Base-by-base conservation (phyloP, 2,797 vertebrate genomes). In the Rhodeus uyekii region DNA sequence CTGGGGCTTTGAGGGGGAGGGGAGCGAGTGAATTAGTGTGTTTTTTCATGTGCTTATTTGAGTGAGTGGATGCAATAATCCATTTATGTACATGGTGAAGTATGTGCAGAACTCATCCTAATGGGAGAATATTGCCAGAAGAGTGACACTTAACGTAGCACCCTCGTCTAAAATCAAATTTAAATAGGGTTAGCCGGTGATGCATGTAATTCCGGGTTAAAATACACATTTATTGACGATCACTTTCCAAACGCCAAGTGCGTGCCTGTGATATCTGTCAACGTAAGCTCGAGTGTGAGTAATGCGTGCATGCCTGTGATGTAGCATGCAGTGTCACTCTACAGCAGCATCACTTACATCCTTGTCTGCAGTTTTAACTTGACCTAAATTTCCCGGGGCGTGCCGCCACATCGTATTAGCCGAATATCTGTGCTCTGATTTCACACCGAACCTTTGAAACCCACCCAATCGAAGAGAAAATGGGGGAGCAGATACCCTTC, bases 301-400 rank as follows among this genome's bases (percentile, higher is more conserved):
- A 74, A 38, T 39, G 8, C 19, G 38, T 79, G 53, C 24, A 27
- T 14, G 58, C n/a, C 9, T 53, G 58, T 32, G 44, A 65, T 65
- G 46, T 18, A 64, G 64, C 71, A 53, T 65, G 60, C 60, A 74
- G 44, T 74, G 71, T 63, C 79, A 74, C 44, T 81, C 60, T 65
- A 46, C 36, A 22, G 48, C 87, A 81, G 88, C 86, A 73, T 85
- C 85, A 91, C 86, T 42, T 8, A 89, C 60, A 92, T 82, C 83
- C 86, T 78, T 84, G 91, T 87, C 84, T 65, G 86, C 83, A 87
- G 91, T 92, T 95, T 93, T 93, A 96, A 96, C 94, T 93, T 97
- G 96, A 97, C 96, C 96, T 95, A 96, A 92, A 96, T 97, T 95
- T 85, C 90, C 79, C 79, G 87, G 89, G 91, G 90, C 92, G 95